Conservation (phyloP, 2,113 vertebrate genomes). For the Oplegnathus fasciatus region DNA sequence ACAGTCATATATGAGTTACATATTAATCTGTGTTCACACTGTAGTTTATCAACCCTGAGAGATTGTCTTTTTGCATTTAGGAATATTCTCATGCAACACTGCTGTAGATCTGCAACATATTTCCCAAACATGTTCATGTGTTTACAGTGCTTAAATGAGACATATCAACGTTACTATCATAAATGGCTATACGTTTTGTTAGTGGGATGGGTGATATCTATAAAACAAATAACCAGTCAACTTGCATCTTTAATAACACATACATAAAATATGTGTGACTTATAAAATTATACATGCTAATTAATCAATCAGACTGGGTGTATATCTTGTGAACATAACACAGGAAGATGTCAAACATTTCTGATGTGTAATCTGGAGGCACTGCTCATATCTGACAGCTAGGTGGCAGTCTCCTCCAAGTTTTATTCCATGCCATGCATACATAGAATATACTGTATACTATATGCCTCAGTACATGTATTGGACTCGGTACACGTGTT, state of each 20-base stretch:
- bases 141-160: neutral
- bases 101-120: neutral
- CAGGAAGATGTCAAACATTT: neutral
- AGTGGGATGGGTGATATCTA: neutral
- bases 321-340: no score
- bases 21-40: no score
- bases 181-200: neutral
- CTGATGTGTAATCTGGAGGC: neutral
- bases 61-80: no score
- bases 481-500: neutral
- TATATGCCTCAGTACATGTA: neutral
- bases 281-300: no score
- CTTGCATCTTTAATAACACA: neutral
- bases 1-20: no score
- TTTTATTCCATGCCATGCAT: neutral
- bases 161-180: neutral
- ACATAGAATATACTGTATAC: no score
- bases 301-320: no score
- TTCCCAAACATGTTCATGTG: neutral
- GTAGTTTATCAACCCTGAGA: no score
- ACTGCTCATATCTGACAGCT: slow-evolving; percentile 18
- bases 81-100: no score
- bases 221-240: no score
- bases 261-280: no score
- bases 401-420: slow-evolving; percentile 16